These are phyloP conservation scores for Heptranchias perlo DNA, from an alignment of 2,113 vertebrate genomes.

Conservation along the genomic window DNA sequence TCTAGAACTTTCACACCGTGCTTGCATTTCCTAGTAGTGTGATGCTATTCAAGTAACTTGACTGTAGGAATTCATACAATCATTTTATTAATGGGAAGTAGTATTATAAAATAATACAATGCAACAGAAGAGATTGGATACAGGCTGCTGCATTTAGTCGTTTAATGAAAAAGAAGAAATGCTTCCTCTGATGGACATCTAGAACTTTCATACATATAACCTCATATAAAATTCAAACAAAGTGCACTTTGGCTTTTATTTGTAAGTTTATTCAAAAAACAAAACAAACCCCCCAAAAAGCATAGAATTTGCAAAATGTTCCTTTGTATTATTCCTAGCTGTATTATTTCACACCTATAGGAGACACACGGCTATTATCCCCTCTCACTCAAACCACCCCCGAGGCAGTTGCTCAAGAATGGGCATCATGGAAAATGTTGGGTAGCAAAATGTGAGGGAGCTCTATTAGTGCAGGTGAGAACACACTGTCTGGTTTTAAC, in stretches of 20 bases:
- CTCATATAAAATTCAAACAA: background rate
- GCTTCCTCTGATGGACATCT: conserved; percentile 3
- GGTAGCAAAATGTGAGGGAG: background rate
- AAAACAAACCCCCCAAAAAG: background rate
- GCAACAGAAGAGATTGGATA: conserved; percentile 49
- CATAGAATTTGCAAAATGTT: background rate
- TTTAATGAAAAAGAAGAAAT: conserved; percentile 32
- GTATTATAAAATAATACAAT: conserved; percentile 55
- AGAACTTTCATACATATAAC: background rate
- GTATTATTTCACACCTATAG: background rate
- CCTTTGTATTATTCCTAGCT: background rate
- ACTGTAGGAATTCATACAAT: conserved; percentile 74
- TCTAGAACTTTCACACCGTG: conserved; percentile 60
- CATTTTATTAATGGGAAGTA: conserved; percentile 80
- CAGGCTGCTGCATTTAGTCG: conserved; percentile 64
- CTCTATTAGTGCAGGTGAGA: background rate
- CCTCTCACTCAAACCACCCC: background rate
- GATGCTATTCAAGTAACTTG: conserved; percentile 77
- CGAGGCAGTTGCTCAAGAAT: background rate
- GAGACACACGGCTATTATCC: background rate
- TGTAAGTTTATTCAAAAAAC: background rate
- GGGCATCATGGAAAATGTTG: background rate
- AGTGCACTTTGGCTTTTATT: background rate
- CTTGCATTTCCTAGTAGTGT: conserved; percentile 68
- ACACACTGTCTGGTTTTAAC: background rate